Evolutionary conservation across 2,888 invertebrate species (phyloP).

Genomic region (Caenorhabditis angaria): DNA sequence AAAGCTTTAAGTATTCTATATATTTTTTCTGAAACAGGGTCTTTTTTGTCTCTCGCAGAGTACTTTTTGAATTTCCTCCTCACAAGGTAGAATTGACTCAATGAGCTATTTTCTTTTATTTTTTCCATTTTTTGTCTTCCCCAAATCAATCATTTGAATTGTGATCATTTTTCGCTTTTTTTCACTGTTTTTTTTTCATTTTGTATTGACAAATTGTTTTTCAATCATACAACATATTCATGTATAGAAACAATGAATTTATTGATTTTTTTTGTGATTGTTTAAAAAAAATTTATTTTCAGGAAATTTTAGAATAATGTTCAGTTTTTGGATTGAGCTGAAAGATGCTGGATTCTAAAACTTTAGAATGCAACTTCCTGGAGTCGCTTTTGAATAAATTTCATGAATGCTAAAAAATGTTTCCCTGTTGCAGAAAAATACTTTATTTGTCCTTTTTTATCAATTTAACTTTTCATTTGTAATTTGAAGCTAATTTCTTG

Average conservation of each 20-base stretch:
- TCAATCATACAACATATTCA: constrained; percentile 7
- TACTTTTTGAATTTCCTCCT: not conserved
- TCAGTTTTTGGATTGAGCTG: not conserved
- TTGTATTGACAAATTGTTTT: not conserved
- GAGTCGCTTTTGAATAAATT: too few relatives aligned
- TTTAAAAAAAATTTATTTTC: too few relatives aligned
- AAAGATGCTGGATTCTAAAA: too few relatives aligned
- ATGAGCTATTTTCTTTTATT: not conserved
- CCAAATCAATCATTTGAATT: constrained; percentile 10
- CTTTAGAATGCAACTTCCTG: too few relatives aligned
- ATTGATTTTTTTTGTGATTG: not conserved
- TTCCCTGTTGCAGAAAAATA: too few relatives aligned
- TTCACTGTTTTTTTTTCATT: constrained; percentile 12
- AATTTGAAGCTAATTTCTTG: too few relatives aligned
- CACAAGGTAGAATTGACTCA: not conserved
- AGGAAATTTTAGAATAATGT: not conserved
- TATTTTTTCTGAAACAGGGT: constrained; percentile 5
- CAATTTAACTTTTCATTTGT: too few relatives aligned
- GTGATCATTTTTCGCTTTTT: constrained; percentile 11
- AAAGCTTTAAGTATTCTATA: constrained; percentile 16
- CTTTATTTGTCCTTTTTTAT: too few relatives aligned
- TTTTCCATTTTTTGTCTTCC: constrained; percentile 1
- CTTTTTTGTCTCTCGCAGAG: constrained; percentile 1
- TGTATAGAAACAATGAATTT: not conserved
- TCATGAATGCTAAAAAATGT: too few relatives aligned